These are phyloP conservation scores for Rhinoderma darwinii DNA, from an alignment of 2,113 vertebrate species.

Conservation along the genomic window DNA sequence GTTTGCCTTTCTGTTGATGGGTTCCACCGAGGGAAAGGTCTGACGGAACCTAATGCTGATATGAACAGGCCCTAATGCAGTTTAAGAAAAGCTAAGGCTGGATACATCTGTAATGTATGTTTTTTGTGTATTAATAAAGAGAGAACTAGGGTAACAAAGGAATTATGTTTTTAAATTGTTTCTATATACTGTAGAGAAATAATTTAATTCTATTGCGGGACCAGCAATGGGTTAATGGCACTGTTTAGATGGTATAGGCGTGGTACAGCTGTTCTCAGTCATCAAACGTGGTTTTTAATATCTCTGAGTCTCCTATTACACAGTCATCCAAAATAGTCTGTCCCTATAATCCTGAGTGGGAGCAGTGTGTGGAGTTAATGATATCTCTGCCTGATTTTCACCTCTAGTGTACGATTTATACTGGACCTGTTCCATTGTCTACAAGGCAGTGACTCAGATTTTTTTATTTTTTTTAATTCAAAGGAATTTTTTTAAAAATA, in stretches of 20 bases:
- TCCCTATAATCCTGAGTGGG: slow-evolving; percentile 41
- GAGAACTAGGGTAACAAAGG: neutral
- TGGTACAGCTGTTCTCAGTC: slow-evolving; percentile 51
- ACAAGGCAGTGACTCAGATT: neutral
- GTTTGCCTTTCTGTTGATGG: too few relatives aligned
- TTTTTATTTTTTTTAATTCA: too few relatives aligned
- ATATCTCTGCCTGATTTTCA: slow-evolving; percentile 10
- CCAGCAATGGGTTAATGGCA: neutral
- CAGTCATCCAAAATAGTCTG: slow-evolving; percentile 48
- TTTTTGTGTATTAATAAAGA: too few relatives aligned
- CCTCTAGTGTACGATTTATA: neutral
- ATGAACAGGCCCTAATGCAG: too few relatives aligned
- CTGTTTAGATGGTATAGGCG: neutral
- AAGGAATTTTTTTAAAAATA: too few relatives aligned
- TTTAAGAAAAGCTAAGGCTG: too few relatives aligned
- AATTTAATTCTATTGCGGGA: neutral
- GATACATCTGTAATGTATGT: too few relatives aligned
- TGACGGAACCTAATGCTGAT: too few relatives aligned
- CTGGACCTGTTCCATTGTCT: neutral
- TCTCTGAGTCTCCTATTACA: slow-evolving; percentile 52
- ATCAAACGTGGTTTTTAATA: slow-evolving; percentile 55
- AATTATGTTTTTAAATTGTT: neutral
- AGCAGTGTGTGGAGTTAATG: slow-evolving; percentile 7
- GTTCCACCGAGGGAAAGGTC: too few relatives aligned
- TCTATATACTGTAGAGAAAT: neutral